These are phyloP conservation scores for Hyppa rectilinea DNA, from an alignment of 2,888 invertebrate genomes.

Conservation along the genomic window DNA sequence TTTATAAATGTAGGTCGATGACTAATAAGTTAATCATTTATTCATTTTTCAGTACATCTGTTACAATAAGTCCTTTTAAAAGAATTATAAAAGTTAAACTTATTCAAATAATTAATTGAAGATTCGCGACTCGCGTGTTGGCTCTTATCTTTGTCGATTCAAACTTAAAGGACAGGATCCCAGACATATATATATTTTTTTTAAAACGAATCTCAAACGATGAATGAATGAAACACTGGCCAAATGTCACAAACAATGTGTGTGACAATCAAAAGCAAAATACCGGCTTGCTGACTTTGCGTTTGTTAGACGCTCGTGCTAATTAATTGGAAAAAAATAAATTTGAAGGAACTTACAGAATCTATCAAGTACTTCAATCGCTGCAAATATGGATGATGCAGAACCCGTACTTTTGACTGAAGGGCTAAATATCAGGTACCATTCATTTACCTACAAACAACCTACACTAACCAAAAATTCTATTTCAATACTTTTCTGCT, in stretches of 20 bases:
- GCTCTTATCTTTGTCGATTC: too few species aligned
- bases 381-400: constrained; percentile 76
- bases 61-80: too few species aligned
- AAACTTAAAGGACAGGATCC: constrained; percentile 9
- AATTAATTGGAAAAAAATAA: too few species aligned
- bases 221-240: neutral
- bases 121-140: neutral
- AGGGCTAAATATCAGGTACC: constrained; percentile 82
- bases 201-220: too few species aligned
- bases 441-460: too few species aligned
- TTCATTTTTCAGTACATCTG: too few species aligned
- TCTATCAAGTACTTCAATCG: neutral
- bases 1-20: neutral
- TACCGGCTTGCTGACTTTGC: neutral
- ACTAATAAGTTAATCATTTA: neutral
- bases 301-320: too few species aligned
- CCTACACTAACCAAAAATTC: neutral
- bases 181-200: too few species aligned
- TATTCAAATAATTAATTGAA: neutral
- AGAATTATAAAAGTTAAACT: neutral
- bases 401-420: constrained; percentile 80
- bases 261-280: neutral
- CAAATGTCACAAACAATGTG: neutral
- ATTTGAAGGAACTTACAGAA: neutral
- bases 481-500: neutral